Evolutionary conservation across 2,113 vertebrate genomes (phyloP).

Genomic region (Murina feae): DNA sequence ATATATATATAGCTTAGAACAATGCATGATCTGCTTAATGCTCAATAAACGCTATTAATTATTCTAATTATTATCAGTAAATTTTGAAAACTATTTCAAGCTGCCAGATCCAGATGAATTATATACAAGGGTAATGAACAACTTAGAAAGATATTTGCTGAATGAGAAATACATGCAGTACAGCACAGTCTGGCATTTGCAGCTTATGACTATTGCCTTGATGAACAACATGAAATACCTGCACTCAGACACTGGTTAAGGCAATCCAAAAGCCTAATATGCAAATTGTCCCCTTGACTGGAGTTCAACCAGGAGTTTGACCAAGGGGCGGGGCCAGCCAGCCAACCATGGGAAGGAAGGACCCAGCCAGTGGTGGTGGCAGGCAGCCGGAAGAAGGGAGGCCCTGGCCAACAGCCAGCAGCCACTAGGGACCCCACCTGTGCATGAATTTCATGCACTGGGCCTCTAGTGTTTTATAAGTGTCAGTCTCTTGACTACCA

Average conservation of each 20-base stretch:
- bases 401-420: no score
- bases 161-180: not conserved
- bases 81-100: not conserved
- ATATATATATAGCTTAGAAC: not conserved
- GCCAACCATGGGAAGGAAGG: no score
- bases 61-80: not conserved
- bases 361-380: no score
- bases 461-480: not conserved
- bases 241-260: not conserved
- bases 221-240: not conserved
- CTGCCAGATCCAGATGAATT: not conserved
- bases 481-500: not conserved
- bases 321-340: no score
- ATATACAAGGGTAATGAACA: not conserved
- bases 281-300: no score
- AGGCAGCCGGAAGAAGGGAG: no score
- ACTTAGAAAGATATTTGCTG: not conserved
- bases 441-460: no score
- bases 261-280: not conserved
- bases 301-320: no score
- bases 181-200: not conserved
- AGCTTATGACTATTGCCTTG: not conserved
- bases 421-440: no score
- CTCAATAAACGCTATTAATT: not conserved
- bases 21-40: not conserved